Conservation (phyloP, 2,797 vertebrate genomes). For the Jordanella pulchra region DNA sequence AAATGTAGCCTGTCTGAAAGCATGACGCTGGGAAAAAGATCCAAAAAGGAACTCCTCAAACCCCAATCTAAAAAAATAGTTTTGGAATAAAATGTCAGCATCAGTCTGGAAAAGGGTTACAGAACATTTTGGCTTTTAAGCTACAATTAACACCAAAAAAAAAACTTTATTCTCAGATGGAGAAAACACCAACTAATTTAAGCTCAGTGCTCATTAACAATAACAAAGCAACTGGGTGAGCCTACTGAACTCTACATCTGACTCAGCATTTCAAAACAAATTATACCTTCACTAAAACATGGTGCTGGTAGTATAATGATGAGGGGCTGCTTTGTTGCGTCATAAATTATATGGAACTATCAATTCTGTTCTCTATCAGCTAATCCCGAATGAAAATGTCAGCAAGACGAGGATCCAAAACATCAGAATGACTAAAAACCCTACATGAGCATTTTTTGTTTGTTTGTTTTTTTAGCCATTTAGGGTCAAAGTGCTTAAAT, state of each 20-base stretch:
- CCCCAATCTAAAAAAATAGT: not conserved
- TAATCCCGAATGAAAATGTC: not conserved
- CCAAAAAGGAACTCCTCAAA: not conserved
- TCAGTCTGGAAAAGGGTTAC: not conserved
- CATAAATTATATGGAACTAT: not conserved
- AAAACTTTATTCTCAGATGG: not conserved
- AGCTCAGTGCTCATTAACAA: not conserved
- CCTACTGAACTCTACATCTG: not conserved
- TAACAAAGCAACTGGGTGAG: not conserved
- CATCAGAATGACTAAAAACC: too few relatives aligned
- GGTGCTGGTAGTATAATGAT: not conserved
- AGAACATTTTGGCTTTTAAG: not conserved
- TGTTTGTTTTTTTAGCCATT: too few relatives aligned
- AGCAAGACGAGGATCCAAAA: not conserved
- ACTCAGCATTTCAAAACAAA: not conserved
- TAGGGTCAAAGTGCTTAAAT: not conserved
- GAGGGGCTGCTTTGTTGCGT: too few relatives aligned
- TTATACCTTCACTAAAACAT: not conserved
- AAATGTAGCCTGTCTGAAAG: not conserved
- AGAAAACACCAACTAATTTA: not conserved
- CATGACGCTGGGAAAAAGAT: not conserved
- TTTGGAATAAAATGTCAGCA: too few relatives aligned
- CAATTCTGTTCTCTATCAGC: not conserved
- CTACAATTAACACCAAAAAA: not conserved
- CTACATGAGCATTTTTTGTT: too few relatives aligned